Evolutionary conservation across 2,797 vertebrate species (phyloP).

Genomic region (Anguilla obscura): DNA sequence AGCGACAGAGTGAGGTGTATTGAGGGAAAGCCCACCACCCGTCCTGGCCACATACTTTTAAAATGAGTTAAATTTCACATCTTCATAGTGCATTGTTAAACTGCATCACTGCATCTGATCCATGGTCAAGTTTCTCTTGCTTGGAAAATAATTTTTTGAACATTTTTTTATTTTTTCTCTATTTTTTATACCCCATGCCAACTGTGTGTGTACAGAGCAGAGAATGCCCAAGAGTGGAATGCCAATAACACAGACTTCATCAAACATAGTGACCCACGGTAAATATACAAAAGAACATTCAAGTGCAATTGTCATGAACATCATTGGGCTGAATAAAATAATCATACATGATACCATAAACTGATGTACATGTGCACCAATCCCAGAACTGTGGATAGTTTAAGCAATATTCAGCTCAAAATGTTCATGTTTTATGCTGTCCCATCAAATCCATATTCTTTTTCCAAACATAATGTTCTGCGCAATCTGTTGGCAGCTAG

Average conservation of each 20-base stretch:
- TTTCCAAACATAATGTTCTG: not conserved
- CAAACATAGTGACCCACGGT: not conserved
- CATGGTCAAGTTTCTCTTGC: not conserved
- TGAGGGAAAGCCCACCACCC: not conserved
- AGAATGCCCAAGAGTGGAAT: not conserved
- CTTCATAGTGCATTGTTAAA: not conserved
- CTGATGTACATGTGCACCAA: not conserved
- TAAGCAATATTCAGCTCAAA: not conserved
- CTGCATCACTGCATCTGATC: not conserved
- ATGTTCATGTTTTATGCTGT: not conserved
- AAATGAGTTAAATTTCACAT: not conserved
- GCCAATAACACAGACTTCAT: not conserved
- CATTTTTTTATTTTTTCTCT: not conserved
- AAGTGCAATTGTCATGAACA: not conserved
- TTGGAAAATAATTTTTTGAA: not conserved
- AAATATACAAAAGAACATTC: not conserved
- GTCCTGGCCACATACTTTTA: not conserved
- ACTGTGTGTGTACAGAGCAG: not conserved
- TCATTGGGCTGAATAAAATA: not conserved
- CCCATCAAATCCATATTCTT: not conserved
- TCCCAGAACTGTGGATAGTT: not conserved
- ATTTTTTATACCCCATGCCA: not conserved
- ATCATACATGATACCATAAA: not conserved
- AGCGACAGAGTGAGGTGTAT: not conserved
- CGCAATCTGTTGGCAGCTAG: slow-evolving; percentile 13